Evolutionary conservation across 1,140 invertebrate species (phyloP).

Genomic region (Camponotus vicinus): DNA sequence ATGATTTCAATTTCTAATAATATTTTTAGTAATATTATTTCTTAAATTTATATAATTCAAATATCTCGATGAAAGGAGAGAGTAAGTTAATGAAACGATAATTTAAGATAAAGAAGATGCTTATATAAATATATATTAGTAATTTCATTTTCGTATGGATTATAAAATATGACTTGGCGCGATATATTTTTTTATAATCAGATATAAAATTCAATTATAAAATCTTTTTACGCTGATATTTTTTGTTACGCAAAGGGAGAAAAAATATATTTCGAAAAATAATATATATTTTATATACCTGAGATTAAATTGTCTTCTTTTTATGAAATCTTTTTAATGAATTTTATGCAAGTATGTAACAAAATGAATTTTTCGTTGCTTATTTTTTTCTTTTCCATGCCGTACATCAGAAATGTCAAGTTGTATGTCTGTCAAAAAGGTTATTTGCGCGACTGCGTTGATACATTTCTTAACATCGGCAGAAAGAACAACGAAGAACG

Average conservation of each 20-base stretch:
- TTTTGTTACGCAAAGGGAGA: too few species aligned
- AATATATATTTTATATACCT: not conserved
- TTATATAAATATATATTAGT: too few species aligned
- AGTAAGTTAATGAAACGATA: too few species aligned
- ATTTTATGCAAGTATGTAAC: not conserved
- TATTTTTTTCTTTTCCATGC: conserved; percentile 11
- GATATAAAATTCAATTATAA: not conserved
- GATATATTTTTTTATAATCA: not conserved
- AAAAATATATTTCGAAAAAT: not conserved
- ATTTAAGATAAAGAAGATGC: not conserved
- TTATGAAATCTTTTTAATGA: not conserved
- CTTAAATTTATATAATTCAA: not conserved
- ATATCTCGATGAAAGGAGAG: too few species aligned
- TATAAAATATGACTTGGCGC: not conserved
- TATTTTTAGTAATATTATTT: not conserved
- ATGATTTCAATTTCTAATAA: not conserved
- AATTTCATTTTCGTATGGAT: not conserved
- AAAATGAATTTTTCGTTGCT: not conserved
- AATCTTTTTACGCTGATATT: too few species aligned
- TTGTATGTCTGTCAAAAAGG: not conserved
- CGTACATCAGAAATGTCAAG: conserved; percentile 12
- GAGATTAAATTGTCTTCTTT: not conserved
- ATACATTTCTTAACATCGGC: not conserved
- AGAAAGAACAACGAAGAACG: not conserved
- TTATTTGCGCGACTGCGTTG: not conserved